Evolutionary conservation across 2,797 vertebrate genomes (phyloP), one percentile per base, ranked within the genome.

Genomic region (Gallinago stenura): DNA sequence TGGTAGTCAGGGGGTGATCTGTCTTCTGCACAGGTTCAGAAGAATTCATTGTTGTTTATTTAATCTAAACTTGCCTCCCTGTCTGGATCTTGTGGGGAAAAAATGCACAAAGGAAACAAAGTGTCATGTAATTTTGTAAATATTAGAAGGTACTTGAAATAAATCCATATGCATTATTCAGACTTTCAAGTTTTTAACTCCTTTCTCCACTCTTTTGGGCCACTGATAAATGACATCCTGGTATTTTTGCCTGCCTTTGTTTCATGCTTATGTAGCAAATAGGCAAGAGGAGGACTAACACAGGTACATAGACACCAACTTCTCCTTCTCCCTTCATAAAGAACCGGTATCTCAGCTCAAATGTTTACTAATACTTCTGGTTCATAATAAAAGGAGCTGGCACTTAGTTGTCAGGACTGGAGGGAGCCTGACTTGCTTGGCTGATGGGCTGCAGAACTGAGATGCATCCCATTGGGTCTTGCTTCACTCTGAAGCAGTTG

Each of bases 91-190:
- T 94, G 25, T 33, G 89, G 65, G 75, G 6, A 28, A 71, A 84
- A 95, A 95, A 95, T 81, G 89, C 90, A 80, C 93, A 93, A 97
- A 98, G 94, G 70, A 95, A 97, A 95, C 54, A 89, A 97, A 93
- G 56, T 70, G 94, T 91, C 76, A 76, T 90, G 95, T 96, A 95
- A 94, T 96, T 97, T 95, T 97, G 97, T 95, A 96, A 95, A 97
- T 95, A 97, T 93, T 86, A 94, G 79, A 85, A 91, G 76, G 79
- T 54, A 54, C 90, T 89, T 90, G 92, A 96, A 95, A 96, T 94
- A 91, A 89, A 93, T 90, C 37, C 57, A 30, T 89, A 92, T 89
- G 73, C 61, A 89, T 97, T 96, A 96, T 84, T 96, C 83, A 96
- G 45, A 71, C 65, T 96, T 94, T 60, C 80, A 79, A 58, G 51